These are phyloP conservation scores for Ptilonorhynchus violaceus DNA, from an alignment of 2,113 vertebrate species.

Conservation along the genomic window DNA sequence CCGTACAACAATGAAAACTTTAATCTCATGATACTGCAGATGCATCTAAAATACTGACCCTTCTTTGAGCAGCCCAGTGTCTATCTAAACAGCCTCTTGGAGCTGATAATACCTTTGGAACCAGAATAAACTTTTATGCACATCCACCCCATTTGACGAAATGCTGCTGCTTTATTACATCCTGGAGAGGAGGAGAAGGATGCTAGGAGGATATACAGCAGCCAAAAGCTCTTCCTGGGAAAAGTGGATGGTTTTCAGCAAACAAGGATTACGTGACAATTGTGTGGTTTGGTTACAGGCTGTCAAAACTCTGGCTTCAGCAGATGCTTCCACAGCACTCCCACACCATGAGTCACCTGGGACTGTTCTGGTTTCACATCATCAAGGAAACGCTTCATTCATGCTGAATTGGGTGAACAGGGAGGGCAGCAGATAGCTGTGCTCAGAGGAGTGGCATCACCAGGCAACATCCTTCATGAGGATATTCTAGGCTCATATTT, in stretches of 20 bases:
- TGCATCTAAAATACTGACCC: background rate
- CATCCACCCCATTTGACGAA: background rate
- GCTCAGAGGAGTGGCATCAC: background rate
- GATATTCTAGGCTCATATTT: background rate
- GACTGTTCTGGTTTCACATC: conserved; percentile 3
- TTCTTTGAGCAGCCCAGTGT: background rate
- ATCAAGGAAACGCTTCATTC: background rate
- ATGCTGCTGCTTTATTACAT: background rate
- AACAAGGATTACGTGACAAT: background rate
- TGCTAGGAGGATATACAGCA: background rate
- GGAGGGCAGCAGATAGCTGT: background rate
- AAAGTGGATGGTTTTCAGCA: background rate
- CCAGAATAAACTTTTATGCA: background rate
- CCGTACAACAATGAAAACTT: background rate
- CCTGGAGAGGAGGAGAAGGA: background rate
- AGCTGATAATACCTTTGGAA: background rate
- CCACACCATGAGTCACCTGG: conserved; percentile 23
- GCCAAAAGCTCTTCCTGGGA: background rate
- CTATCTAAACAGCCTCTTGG: background rate
- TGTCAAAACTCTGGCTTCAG: background rate
- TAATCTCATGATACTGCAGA: background rate
- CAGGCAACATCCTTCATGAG: background rate
- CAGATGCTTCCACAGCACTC: background rate
- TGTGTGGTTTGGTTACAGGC: background rate
- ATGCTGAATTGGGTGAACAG: background rate